Evolutionary conservation across 1,140 invertebrate genomes (phyloP), one percentile per base, ranked within the genome.

Genomic region (Mizuhopecten yessoensis): DNA sequence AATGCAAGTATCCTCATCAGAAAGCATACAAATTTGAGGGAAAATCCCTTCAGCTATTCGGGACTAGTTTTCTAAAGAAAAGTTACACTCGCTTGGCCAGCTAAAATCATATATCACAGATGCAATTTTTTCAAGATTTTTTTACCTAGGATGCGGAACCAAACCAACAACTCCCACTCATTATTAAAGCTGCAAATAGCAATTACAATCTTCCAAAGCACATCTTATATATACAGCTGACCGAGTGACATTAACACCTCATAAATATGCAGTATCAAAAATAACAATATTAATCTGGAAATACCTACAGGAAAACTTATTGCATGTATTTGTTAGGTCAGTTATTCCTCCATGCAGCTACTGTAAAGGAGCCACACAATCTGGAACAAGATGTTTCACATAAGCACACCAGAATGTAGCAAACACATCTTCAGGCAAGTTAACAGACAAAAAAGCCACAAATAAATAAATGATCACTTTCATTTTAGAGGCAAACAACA

Each of bases 181-280:
- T 3, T 29, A 75, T 17, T 29, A 29, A 75, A 75, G 57, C n/a
- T 75, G 57, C 57, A 75, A 29, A 29, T 75, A 75, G n/a, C 57
- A 75, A 29, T 2, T 75, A 75, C n/a, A 75, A n/a, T 29, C 57
- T 75, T n/a, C 29, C 42, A 75, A 75, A 75, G 57, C 57, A 75
- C 2, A 11, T 7, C 29, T 75, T 29, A n/a, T n/a, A 75, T 75
- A 75, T 75, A 75, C 57, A 75, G n/a, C 57, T 29, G 57, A 45
- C 42, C 17, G 3, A 49, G 45, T 75, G 57, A 75, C 57, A 75
- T 75, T 75, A 75, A 75, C 9, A 75, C n/a, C 23, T 75, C 57
- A 75, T 75, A 75, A 75, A 75, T 75, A 75, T 75, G 57, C 57
- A 75, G 57, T 75, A 75, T 75, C 57, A 75, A 75, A 75, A 75